Conservation (phyloP, 2,113 vertebrate genomes). For the Diadophis punctatus region DNA sequence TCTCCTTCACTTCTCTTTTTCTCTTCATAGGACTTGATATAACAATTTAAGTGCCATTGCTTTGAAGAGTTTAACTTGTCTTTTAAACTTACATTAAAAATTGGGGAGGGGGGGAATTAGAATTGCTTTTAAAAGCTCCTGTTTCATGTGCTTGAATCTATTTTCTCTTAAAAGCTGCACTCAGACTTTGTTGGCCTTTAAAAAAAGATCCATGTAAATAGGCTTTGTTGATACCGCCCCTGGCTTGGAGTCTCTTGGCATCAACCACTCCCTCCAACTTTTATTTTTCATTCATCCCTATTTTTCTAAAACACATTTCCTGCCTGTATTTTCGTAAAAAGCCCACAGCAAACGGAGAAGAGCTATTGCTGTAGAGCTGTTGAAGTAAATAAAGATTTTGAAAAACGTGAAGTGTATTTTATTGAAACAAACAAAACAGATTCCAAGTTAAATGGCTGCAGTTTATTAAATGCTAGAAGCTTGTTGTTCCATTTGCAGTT, state of each 20-base stretch:
- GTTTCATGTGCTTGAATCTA: neutral
- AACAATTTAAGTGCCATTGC: neutral
- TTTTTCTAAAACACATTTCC: neutral
- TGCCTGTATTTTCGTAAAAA: neutral
- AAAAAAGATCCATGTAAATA: neutral
- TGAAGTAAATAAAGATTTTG: neutral
- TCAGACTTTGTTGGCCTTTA: slow-evolving; percentile 6
- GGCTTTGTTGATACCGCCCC: neutral
- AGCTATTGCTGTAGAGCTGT: neutral
- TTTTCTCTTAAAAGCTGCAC: neutral
- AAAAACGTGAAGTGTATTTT: neutral
- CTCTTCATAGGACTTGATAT: neutral
- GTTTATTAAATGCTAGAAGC: neutral
- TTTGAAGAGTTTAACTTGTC: neutral
- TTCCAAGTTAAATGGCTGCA: neutral
- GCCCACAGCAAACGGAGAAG: neutral
- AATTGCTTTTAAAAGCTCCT: neutral
- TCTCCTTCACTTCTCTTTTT: neutral
- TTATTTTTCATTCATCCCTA: neutral
- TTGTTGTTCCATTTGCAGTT: neutral
- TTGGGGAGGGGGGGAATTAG: neutral
- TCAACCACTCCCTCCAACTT: neutral
- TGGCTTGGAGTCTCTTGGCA: neutral
- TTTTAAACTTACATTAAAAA: neutral
- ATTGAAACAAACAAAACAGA: slow-evolving; percentile 17